Evolutionary conservation across 2,797 vertebrate species (phyloP), one percentile per base, ranked within the genome.

Genomic region (Sebastes cheni): DNA sequence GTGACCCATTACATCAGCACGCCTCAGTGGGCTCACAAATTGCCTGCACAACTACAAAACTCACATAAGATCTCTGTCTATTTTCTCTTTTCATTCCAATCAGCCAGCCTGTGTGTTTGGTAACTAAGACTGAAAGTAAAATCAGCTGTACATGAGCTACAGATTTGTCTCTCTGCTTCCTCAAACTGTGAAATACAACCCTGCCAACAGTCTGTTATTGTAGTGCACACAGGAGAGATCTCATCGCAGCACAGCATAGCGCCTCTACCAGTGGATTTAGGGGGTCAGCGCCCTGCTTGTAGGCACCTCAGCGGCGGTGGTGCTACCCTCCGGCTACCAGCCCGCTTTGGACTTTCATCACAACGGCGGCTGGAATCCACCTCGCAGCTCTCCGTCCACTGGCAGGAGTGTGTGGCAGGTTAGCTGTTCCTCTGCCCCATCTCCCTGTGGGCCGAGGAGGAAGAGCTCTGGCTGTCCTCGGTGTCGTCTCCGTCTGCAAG

Each of bases 391-490:
- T 62, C 55, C 2, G 79, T 64, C 50, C 30, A 11, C 6, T 3
- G 70, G 56, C 54, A 7, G 32, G 55, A 59, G 70, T 2, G 34
- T 11, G 68, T 2, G 61, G 62, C 67, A 62, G 75, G 54, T 89
- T 93, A 95, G 86, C 93, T 94, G 92, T 94, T 95, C 84, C 92
- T 91, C 88, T 95, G 93, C 80, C 81, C 90, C 2, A 91, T 82
- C 22, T 92, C 92, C 74, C 91, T 89, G 79, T 90, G 92, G 61
- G 85, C 83, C 2, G 88, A 87, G 61, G 89, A 82, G 12, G 93
- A 91, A 23, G 93, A 89, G 77, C 84, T 88, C 81, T 93, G 93
- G 72, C 77, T 83, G 66, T 94, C 95, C 69, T 94, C 95, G 0
- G 87, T 65, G 77, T 94, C 93, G 3, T 94, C 91, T 68, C 91